Conservation (phyloP, 2,113 vertebrate species). For the Nymphicus hollandicus region DNA sequence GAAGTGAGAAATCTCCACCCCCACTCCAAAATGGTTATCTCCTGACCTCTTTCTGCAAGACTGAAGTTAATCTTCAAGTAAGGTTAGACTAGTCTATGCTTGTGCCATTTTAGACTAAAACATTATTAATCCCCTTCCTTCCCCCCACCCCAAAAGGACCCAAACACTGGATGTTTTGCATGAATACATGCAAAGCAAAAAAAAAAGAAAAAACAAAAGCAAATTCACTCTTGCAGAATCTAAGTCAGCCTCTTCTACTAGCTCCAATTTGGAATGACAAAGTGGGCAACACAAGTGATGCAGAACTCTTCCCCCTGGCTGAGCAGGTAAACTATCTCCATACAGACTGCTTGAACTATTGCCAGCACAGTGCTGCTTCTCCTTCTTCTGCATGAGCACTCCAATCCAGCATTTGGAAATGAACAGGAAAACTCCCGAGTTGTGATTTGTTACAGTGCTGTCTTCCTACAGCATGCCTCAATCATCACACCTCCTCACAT, state of each 20-base stretch:
- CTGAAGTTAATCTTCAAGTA: background rate
- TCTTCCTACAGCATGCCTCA: background rate
- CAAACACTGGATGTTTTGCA: background rate
- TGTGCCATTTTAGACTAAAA: background rate
- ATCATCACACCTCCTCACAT: background rate
- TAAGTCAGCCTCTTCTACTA: background rate
- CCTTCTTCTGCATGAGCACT: background rate
- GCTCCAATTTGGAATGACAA: background rate
- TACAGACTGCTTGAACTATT: background rate
- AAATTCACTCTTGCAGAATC: background rate
- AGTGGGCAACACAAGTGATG: accelerated
- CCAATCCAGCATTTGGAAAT: background rate
- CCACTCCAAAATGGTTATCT: background rate
- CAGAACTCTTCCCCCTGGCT: background rate
- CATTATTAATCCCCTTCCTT: background rate
- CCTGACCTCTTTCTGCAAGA: background rate
- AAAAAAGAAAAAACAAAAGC: background rate
- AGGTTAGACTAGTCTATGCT: background rate
- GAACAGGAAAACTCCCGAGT: background rate
- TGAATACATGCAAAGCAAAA: background rate
- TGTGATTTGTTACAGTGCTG: background rate
- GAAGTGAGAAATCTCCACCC: background rate
- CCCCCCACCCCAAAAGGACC: background rate
- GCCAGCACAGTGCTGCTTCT: background rate
- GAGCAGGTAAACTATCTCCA: background rate